Conservation (phyloP, 2,113 vertebrate species). For the Addax nasomaculatus region DNA sequence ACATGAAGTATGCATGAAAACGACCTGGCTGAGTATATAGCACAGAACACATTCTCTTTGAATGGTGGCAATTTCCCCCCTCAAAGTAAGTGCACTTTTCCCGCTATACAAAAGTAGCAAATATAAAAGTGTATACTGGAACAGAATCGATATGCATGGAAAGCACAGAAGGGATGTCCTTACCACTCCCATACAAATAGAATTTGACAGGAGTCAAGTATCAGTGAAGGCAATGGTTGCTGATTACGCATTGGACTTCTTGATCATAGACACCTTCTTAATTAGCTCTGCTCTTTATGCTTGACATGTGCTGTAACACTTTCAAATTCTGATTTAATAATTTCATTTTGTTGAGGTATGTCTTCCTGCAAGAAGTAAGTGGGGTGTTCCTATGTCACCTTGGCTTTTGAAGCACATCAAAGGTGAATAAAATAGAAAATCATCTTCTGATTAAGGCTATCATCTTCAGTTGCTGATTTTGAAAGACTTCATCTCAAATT, state of each 20-base stretch:
- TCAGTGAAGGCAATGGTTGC: neutral
- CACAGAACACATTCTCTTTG: neutral
- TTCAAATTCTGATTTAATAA: neutral
- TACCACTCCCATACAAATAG: conserved; percentile 1
- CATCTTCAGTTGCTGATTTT: neutral
- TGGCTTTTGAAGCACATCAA: neutral
- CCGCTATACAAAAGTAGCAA: neutral
- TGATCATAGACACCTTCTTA: neutral
- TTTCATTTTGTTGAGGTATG: neutral
- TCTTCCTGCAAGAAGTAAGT: neutral
- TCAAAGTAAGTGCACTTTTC: neutral
- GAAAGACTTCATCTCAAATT: neutral
- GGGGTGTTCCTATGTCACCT: neutral
- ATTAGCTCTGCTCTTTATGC: neutral
- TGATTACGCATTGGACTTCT: neutral
- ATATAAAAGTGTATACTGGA: neutral
- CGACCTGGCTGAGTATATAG: neutral
- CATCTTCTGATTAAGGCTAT: neutral
- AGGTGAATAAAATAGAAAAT: conserved; percentile 2
- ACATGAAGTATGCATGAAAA: neutral
- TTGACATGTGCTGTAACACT: neutral
- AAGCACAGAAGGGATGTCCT: neutral
- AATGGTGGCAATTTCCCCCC: neutral
- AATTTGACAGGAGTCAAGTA: conserved; percentile 27
- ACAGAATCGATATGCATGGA: neutral